phyloP scores from a whole-genome alignment of 2,113 vertebrate species.

The Pelmatolapia mariae region DNA sequence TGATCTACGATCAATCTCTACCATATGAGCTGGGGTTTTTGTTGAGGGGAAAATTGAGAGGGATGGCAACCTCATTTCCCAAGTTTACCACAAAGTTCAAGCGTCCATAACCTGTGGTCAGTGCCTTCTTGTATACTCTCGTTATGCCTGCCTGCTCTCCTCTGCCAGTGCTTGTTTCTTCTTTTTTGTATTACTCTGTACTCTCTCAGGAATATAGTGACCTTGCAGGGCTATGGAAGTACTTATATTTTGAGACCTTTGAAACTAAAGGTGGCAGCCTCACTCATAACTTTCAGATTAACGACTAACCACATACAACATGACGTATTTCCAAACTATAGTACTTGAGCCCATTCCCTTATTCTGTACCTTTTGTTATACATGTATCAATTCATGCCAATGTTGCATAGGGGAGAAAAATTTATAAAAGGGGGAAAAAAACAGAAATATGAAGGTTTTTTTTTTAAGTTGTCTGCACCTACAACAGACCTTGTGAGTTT shows the following conservation, averaged over 20 bases:
- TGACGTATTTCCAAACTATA: conserved; percentile 26
- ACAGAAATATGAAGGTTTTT: background rate
- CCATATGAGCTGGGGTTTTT: conserved; percentile 61
- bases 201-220: conserved; percentile 30
- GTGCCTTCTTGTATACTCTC: conserved; percentile 16
- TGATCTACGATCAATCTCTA: conserved; percentile 63
- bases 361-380: background rate
- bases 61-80: conserved; percentile 68
- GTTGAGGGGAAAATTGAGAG: conserved; percentile 57
- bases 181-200: conserved; percentile 24
- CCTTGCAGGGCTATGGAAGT: conserved; percentile 25
- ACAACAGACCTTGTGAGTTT: conserved; percentile 13
- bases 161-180: background rate
- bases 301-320: conserved; percentile 50
- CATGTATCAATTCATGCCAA: background rate
- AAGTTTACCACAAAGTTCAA: conserved; percentile 67
- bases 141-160: conserved; percentile 27
- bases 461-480: background rate
- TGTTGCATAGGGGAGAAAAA: background rate
- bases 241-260: conserved; percentile 44
- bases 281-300: conserved; percentile 50
- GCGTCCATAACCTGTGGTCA: conserved; percentile 61
- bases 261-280: conserved; percentile 46
- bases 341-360: background rate
- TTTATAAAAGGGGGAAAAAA: background rate